Evolutionary conservation across 2,113 vertebrate species (phyloP).

Genomic region (Ovis aries): DNA sequence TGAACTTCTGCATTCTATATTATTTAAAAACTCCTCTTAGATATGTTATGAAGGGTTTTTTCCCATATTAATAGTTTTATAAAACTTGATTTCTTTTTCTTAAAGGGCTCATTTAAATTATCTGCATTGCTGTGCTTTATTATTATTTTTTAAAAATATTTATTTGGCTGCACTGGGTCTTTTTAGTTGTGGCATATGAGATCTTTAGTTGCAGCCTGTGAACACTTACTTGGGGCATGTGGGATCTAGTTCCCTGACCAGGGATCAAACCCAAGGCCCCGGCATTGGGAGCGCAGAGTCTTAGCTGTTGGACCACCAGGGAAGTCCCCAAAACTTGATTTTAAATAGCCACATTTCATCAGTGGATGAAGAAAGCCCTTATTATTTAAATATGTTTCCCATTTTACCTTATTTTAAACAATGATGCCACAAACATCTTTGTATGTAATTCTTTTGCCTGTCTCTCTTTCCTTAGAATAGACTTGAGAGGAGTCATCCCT

Average conservation of each 20-base stretch:
- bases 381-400: neutral
- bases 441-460: neutral
- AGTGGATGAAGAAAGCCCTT: neutral
- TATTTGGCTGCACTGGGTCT: neutral
- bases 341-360: slow-evolving; percentile 5
- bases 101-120: neutral
- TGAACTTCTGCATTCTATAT: slow-evolving; percentile 1
- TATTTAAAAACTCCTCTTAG: neutral
- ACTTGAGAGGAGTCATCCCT: neutral
- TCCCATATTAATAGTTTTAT: neutral
- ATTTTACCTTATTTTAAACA: slow-evolving; percentile 1
- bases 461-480: neutral
- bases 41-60: neutral
- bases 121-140: neutral
- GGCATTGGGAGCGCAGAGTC: neutral
- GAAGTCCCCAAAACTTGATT: neutral
- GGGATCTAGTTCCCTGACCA: neutral
- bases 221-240: neutral
- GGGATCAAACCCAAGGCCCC: neutral
- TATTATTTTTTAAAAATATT: neutral
- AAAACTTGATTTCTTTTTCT: neutral
- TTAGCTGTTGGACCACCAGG: neutral
- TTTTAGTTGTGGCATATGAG: neutral
- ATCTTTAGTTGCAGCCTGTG: neutral
- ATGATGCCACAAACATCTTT: neutral